Base-by-base conservation (phyloP, 2,888 invertebrate genomes). In the Tachina lurida region DNA sequence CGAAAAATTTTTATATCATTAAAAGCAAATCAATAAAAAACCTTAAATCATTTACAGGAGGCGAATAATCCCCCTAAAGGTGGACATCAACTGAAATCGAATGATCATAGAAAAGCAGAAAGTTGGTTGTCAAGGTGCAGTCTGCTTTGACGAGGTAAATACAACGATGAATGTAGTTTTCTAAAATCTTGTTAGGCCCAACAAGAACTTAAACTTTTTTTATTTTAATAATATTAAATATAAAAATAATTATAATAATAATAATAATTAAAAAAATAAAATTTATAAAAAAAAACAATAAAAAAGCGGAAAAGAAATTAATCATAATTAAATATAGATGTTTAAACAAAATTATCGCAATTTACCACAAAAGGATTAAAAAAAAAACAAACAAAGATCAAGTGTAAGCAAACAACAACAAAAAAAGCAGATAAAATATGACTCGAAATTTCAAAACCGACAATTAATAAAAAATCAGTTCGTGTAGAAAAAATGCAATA, bases 31-130 rank as follows among this genome's bases (percentile, higher is more conserved):
- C 49, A 58, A 78, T 70, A 39, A n/a, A 71, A 71, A 67, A 43
- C 52, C 10, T 71, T 17, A 22, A 39, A 56, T 82, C 56, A 56
- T 70, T 63, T 70, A 84, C 60, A 97, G 97, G 97, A 97, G 94
- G 97, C 97, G 90, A 97, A 96, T 91, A 97, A 97, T 94, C 97
- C 97, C 89, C 96, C 96, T 75, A 96, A 97, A 93, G 95, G 95
- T 87, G 96, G 97, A 88, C 96, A 96, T 93, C 96, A 96, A 92
- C 93, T 97, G 91, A 95, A 95, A 93, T 94, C 96, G 87, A 94
- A 95, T 91, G 97, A 97, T 92, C 96, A 95, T 91, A 95, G 95
- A 93, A 97, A 97, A 94, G 95, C 96, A 87, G 95, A 96, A 88
- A 96, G 96, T 93, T 97, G 97, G 97, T 94, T 97, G 91, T 95